Conservation (phyloP, 1,140 invertebrate species). For the Cyclina sinensis region DNA sequence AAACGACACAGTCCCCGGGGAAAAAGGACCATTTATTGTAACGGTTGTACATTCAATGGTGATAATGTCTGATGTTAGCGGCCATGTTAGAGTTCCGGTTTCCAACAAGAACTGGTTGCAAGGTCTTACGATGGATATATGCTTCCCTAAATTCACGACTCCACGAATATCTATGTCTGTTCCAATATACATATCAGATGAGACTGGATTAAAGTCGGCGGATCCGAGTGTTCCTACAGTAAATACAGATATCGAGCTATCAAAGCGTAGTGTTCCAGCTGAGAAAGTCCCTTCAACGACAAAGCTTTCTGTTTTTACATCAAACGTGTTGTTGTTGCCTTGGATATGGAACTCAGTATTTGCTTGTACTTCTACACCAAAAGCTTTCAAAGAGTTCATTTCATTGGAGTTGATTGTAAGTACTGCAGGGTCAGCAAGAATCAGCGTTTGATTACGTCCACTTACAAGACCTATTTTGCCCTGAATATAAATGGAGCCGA, state of each 20-base stretch:
- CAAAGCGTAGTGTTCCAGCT: neutral
- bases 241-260: constrained; percentile 51
- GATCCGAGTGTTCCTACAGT: constrained; percentile 68
- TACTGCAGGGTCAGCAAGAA: constrained; percentile 54
- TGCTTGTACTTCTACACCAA: constrained; percentile 12
- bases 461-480: constrained; percentile 68
- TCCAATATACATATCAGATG: constrained; percentile 71
- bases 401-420: constrained; percentile 40
- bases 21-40: constrained; percentile 74
- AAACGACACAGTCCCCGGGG: constrained; percentile 71
- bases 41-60: constrained; percentile 75
- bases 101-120: constrained; percentile 73
- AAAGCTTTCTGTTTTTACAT: constrained; percentile 48
- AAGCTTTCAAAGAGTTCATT: neutral
- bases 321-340: constrained; percentile 39
- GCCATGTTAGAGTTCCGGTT: constrained; percentile 69
- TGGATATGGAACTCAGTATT: constrained; percentile 23
- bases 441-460: constrained; percentile 59
- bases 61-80: constrained; percentile 62
- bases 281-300: constrained; percentile 67
- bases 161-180: constrained; percentile 67
- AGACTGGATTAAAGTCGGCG: constrained; percentile 69
- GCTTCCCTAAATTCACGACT: constrained; percentile 66
- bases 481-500: constrained; percentile 41
- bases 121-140: constrained; percentile 71